A percentile compares a stretch with the other conserved stretches of the same genome.
These are phyloP conservation scores for Parelbella ahira DNA, from an alignment of 2,888 invertebrate species.

Conservation along the genomic window DNA sequence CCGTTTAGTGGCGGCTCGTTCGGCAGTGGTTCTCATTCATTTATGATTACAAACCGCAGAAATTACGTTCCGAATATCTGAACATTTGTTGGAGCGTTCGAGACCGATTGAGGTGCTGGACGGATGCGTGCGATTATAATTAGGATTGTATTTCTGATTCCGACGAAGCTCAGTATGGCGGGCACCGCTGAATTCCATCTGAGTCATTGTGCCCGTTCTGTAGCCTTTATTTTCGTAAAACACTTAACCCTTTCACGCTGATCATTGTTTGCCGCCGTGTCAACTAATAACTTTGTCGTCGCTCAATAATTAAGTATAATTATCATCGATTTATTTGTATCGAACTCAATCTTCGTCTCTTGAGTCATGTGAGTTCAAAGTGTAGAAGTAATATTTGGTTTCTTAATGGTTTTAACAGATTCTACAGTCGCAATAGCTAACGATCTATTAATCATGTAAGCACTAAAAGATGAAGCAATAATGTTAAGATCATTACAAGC, in stretches of 20 bases:
- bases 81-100: slow-evolving; percentile 49
- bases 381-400: slow-evolving; percentile 16
- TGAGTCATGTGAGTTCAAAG: slow-evolving; percentile 19
- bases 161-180: slow-evolving; percentile 75
- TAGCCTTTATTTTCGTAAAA: slow-evolving; percentile 78
- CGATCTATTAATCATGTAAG: slow-evolving; percentile 24
- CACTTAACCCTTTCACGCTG: slow-evolving; percentile 67
- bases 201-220: slow-evolving; percentile 79
- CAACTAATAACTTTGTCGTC: slow-evolving; percentile 28
- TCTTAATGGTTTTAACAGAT: slow-evolving; percentile 21
- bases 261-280: slow-evolving; percentile 61
- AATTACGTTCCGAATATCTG: slow-evolving; percentile 33
- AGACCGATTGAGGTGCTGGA: slow-evolving; percentile 73
- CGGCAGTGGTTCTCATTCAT: slow-evolving; percentile 29
- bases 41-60: slow-evolving; percentile 32
- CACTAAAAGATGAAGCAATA: slow-evolving; percentile 20
- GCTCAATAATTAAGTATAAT: slow-evolving; percentile 25
- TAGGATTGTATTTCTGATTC: slow-evolving; percentile 81
- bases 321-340: slow-evolving; percentile 17
- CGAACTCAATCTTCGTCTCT: slow-evolving; percentile 8
- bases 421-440: slow-evolving; percentile 21
- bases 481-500: slow-evolving; percentile 20
- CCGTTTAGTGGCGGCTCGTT: slow-evolving; percentile 25
- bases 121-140: slow-evolving; percentile 80
- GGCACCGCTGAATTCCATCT: slow-evolving; percentile 76